These are phyloP conservation scores for Monochamus alternatus DNA, from an alignment of 2,888 invertebrate genomes.

Conservation along the genomic window DNA sequence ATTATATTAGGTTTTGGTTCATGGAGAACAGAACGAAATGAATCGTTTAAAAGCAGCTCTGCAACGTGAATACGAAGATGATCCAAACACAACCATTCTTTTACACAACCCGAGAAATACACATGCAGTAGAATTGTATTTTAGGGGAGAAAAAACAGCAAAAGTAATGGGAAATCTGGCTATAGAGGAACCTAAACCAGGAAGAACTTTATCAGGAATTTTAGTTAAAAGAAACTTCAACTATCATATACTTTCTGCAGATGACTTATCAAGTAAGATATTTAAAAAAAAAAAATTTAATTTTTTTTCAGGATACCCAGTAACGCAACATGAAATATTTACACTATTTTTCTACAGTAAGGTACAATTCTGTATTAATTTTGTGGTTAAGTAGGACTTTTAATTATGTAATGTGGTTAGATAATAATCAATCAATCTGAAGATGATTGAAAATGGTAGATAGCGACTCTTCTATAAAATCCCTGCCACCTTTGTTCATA, in stretches of 20 bases:
- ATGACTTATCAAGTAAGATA: conserved; percentile 88
- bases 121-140: conserved; percentile 92
- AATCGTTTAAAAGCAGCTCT: conserved; percentile 94
- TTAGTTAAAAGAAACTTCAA: conserved; percentile 98
- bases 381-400: too few species aligned
- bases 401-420: too few species aligned
- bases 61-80: conserved; percentile 93
- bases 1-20: conserved; percentile 84
- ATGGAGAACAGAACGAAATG: conserved; percentile 99
- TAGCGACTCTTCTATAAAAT: too few species aligned
- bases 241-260: conserved; percentile 94
- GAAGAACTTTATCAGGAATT: conserved; percentile 89
- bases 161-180: conserved; percentile 98
- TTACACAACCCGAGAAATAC: conserved; percentile 97
- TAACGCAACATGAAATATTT: too few species aligned
- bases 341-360: too few species aligned
- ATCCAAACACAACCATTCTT: conserved; percentile 84
- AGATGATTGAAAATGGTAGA: too few species aligned
- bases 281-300: too few species aligned
- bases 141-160: conserved; percentile 98
- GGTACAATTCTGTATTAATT: too few species aligned
- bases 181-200: conserved; percentile 84
- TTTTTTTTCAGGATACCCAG: too few species aligned
- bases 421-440: too few species aligned
- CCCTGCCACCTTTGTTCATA: too few species aligned